A percentile compares a stretch with the other conserved stretches of the same genome.
Evolutionary conservation across 2,797 vertebrate genomes (phyloP).

Genomic region (Tauraco hartlaubi): DNA sequence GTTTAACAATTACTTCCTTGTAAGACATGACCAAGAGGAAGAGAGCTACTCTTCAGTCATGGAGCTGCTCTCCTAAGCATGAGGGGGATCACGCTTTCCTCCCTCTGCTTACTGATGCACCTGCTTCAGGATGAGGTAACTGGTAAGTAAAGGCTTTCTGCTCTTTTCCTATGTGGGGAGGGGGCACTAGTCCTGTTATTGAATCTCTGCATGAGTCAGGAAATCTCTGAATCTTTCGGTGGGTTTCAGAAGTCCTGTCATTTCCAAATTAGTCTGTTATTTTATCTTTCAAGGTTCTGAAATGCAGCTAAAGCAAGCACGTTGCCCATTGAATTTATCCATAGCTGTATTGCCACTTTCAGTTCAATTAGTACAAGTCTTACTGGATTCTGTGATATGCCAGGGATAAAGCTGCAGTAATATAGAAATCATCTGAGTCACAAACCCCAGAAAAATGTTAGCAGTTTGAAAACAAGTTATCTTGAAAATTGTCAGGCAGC

Average conservation of each 20-base stretch:
- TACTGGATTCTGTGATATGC: not conserved
- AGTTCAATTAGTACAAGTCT: not conserved
- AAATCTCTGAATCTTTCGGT: not conserved
- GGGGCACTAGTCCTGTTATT: not conserved
- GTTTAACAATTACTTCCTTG: slow-evolving; percentile 55
- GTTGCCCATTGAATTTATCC: not conserved
- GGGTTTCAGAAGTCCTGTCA: not conserved
- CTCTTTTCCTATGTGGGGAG: not conserved
- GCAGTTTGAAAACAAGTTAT: not conserved
- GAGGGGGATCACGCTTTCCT: slow-evolving; percentile 1
- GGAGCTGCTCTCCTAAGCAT: slow-evolving; percentile 50
- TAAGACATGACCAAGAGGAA: slow-evolving; percentile 46
- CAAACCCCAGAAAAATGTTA: not conserved
- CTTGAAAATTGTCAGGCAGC: not conserved
- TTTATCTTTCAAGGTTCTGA: not conserved
- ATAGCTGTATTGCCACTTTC: not conserved
- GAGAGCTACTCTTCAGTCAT: slow-evolving; percentile 43
- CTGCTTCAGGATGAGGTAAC: slow-evolving; percentile 19
- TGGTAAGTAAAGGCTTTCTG: slow-evolving; percentile 62
- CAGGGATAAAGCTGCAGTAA: not conserved
- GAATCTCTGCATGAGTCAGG: not conserved
- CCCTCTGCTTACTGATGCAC: slow-evolving; percentile 56
- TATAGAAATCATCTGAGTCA: not conserved
- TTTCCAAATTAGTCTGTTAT: not conserved
- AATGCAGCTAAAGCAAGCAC: not conserved